These are phyloP conservation scores for Hydraecia micacea DNA, from an alignment of 2,888 invertebrate genomes.

Conservation along the genomic window DNA sequence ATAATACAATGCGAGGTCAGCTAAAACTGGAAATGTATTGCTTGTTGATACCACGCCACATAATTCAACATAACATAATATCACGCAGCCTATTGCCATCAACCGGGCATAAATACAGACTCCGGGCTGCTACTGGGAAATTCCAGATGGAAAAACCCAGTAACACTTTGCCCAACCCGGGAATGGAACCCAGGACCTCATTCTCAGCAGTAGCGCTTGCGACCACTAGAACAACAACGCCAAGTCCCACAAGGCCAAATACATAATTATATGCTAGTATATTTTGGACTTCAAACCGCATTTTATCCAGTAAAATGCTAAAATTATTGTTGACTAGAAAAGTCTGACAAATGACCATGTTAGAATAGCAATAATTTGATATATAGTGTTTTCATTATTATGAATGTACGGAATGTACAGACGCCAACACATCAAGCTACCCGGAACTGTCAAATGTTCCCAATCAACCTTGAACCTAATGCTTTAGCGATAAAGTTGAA, in stretches of 20 bases:
- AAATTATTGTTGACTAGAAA: not conserved
- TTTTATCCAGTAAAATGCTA: not conserved
- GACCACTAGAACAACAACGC: not conserved
- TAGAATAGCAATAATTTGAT: not conserved
- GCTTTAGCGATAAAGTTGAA: too few species aligned
- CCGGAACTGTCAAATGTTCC: too few species aligned
- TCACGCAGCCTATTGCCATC: not conserved
- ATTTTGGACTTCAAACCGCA: not conserved
- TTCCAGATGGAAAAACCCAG: not conserved
- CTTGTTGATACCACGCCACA: too few species aligned
- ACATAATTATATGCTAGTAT: not conserved
- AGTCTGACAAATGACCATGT: not conserved
- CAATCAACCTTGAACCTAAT: too few species aligned
- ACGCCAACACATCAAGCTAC: too few species aligned
- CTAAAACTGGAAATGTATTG: too few species aligned
- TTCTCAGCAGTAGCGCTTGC: not conserved
- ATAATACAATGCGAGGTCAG: too few species aligned
- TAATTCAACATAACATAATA: too few species aligned
- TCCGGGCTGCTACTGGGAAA: not conserved
- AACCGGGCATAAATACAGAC: not conserved
- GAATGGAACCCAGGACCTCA: not conserved
- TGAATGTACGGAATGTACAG: too few species aligned
- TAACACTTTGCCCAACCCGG: not conserved
- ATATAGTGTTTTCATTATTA: not conserved
- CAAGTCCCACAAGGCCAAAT: not conserved